Evolutionary conservation across 1,140 invertebrate species (phyloP).

Genomic region (Aphelenchoides besseyi): DNA sequence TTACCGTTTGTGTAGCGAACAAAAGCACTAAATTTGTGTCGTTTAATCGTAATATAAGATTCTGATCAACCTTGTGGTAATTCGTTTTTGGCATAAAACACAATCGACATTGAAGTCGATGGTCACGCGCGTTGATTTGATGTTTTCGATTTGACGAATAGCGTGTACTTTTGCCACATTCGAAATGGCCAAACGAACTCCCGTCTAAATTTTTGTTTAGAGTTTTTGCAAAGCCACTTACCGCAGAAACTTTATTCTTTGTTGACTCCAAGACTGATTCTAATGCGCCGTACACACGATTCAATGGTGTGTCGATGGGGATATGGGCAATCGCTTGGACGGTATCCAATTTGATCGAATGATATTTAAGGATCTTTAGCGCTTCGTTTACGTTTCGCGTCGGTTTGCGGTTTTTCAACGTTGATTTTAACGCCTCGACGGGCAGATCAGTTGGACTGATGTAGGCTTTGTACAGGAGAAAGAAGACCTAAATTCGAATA

Average conservation of each 20-base stretch:
- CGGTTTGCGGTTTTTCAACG: not conserved
- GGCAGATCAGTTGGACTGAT: conserved; percentile 24
- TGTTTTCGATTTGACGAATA: conserved; percentile 23
- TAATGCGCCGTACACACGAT: conserved; percentile 32
- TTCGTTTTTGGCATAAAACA: conserved; percentile 35
- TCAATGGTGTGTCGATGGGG: conserved; percentile 32
- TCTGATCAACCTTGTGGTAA: conserved; percentile 33
- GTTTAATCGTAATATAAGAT: not conserved
- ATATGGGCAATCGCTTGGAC: conserved; percentile 37
- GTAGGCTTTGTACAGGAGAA: conserved; percentile 46
- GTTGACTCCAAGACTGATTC: conserved; percentile 41
- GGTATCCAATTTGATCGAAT: conserved; percentile 39
- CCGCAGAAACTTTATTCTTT: conserved; percentile 30
- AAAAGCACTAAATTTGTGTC: conserved; percentile 38
- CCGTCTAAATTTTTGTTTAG: conserved; percentile 25
- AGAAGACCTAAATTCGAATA: conserved; percentile 38
- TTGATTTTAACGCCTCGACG: conserved; percentile 13
- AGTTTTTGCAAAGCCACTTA: conserved; percentile 17
- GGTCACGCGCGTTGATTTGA: conserved; percentile 16
- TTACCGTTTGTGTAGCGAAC: conserved; percentile 26
- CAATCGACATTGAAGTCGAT: conserved; percentile 33
- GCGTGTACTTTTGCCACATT: conserved; percentile 23
- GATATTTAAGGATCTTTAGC: conserved; percentile 37
- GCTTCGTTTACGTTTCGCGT: conserved; percentile 42
- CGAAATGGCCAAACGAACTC: conserved; percentile 26